Evolutionary conservation across 2,113 vertebrate genomes (phyloP).

Genomic region (Lamprotornis superbus): DNA sequence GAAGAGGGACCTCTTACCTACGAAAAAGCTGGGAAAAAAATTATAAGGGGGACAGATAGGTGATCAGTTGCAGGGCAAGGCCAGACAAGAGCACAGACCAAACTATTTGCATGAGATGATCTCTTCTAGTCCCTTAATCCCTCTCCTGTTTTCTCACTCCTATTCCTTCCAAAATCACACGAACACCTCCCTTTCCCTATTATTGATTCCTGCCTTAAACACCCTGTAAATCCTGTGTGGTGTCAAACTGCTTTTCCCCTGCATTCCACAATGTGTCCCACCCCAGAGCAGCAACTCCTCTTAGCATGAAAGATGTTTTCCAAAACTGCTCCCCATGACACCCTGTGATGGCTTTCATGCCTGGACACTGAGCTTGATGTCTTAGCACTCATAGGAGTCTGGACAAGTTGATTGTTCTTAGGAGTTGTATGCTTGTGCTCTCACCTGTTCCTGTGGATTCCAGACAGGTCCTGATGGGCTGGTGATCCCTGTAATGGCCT

Average conservation of each 20-base stretch:
- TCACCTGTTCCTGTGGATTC: not conserved
- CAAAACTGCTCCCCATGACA: not conserved
- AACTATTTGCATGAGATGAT: not conserved
- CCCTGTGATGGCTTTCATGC: not conserved
- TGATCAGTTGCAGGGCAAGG: not conserved
- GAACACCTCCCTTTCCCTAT: not conserved
- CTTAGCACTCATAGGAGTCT: not conserved
- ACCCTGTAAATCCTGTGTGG: not conserved
- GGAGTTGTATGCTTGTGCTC: not conserved
- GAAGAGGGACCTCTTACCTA: not conserved
- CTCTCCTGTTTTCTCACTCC: not conserved
- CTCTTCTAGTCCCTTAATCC: not conserved
- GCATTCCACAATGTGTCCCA: not conserved
- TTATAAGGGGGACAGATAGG: not conserved
- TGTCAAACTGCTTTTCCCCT: not conserved
- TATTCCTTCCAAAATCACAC: not conserved
- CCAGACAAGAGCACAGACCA: not conserved
- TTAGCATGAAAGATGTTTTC: not conserved
- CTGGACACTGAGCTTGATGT: not conserved
- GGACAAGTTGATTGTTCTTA: not conserved
- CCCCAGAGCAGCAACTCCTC: not conserved
- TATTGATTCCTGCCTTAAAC: not conserved
- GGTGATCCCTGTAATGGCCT: not conserved
- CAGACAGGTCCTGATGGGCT: not conserved
- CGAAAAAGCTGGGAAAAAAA: not conserved